These are phyloP conservation scores for Bucorvus abyssinicus DNA, from an alignment of 2,797 vertebrate species.

Conservation along the genomic window DNA sequence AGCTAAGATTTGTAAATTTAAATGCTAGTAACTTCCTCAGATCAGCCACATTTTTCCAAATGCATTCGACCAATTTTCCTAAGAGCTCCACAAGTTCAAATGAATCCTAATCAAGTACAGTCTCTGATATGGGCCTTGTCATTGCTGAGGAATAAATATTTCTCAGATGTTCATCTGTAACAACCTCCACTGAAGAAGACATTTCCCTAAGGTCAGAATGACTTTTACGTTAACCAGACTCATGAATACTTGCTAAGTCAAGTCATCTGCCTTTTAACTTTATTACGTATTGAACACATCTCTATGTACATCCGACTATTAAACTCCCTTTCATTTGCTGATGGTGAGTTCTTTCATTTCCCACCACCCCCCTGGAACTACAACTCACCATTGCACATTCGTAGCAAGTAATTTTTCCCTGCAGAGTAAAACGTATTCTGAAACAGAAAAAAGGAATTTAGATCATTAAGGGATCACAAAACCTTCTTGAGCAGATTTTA, in stretches of 20 bases:
- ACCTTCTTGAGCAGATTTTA: background rate
- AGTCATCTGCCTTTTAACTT: background rate
- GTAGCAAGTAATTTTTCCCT: constrained; percentile 96
- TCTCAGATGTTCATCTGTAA: background rate
- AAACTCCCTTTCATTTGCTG: background rate
- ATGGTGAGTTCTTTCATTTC: background rate
- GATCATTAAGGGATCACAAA: background rate
- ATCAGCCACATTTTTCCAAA: background rate
- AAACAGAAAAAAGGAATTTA: constrained; percentile 31
- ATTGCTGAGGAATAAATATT: background rate
- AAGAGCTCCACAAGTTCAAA: background rate
- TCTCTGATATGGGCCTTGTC: background rate
- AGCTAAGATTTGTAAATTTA: background rate
- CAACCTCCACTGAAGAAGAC: background rate
- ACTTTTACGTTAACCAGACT: background rate
- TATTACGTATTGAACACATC: background rate
- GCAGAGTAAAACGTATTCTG: constrained; percentile 97
- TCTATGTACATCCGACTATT: background rate
- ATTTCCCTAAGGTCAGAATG: background rate
- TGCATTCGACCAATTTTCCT: background rate
- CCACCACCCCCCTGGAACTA: background rate
- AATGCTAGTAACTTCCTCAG: background rate
- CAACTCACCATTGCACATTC: constrained; percentile 97
- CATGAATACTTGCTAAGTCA: background rate
- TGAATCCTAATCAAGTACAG: background rate